Evolutionary conservation across 2,113 vertebrate genomes (phyloP).

Genomic region (Balaeniceps rex): DNA sequence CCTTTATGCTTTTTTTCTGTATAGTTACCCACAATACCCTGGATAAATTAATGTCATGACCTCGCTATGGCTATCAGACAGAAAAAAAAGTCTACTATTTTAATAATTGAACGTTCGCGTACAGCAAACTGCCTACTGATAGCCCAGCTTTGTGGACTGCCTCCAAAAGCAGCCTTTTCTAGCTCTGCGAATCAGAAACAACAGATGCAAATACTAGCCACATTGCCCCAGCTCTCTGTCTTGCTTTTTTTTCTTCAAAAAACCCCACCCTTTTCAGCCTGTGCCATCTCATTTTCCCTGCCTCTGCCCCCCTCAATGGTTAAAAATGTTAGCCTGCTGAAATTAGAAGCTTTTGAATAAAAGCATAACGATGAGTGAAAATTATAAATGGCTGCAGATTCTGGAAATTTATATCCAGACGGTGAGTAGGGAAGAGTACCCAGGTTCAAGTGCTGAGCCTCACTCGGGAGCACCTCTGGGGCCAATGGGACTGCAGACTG

Average conservation of each 20-base stretch:
- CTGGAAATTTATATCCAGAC: conserved; percentile 52
- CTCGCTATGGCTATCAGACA: conserved; percentile 66
- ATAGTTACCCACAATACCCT: conserved; percentile 69
- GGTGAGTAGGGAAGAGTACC: conserved; percentile 5
- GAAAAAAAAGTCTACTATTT: conserved; percentile 66
- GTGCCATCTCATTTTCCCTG: not conserved
- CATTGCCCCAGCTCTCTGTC: not conserved
- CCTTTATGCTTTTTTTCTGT: conserved; percentile 63
- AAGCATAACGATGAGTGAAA: not conserved
- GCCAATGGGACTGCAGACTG: conserved; percentile 69
- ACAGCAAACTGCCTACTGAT: conserved; percentile 65
- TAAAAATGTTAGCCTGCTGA: conserved; percentile 31
- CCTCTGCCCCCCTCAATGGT: not conserved
- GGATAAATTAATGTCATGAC: conserved; percentile 76
- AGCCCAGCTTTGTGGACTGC: conserved; percentile 44
- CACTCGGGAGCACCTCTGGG: conserved; percentile 47
- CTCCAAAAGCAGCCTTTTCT: conserved; percentile 17
- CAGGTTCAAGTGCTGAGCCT: conserved; percentile 72
- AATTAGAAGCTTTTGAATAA: conserved; percentile 22
- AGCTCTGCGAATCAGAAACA: conserved; percentile 58
- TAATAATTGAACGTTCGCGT: conserved; percentile 71
- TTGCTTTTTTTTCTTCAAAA: not conserved
- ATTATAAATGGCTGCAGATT: conserved; percentile 38
- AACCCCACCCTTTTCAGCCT: not conserved
- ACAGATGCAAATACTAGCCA: conserved; percentile 58